Evolutionary conservation across 2,113 vertebrate species (phyloP).

Genomic region (Calyptomena viridis): DNA sequence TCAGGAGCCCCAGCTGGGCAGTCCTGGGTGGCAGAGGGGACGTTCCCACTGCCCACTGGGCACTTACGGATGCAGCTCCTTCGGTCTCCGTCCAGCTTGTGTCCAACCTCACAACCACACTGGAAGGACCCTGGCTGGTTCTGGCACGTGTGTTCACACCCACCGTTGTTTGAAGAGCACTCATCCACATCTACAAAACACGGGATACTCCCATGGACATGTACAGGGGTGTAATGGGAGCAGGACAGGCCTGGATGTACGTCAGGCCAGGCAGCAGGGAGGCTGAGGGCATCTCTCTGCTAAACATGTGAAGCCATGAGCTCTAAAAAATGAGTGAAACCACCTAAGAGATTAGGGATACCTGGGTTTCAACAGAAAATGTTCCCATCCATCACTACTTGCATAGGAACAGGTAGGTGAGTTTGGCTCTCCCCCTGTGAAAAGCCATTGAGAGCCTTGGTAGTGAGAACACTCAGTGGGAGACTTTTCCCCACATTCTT

Average conservation of each 20-base stretch:
- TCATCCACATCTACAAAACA: slow-evolving; percentile 86
- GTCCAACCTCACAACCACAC: slow-evolving; percentile 83
- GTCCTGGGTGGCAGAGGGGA: neutral
- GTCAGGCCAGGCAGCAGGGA: neutral
- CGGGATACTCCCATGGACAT: rapidly evolving
- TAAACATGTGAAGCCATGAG: rapidly evolving
- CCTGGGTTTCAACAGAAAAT: neutral
- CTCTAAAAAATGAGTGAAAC: neutral
- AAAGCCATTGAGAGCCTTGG: neutral
- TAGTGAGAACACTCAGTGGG: neutral
- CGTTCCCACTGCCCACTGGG: neutral
- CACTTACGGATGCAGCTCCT: slow-evolving; percentile 85
- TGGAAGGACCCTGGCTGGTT: slow-evolving; percentile 89
- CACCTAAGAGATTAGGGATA: neutral
- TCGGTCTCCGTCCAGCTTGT: slow-evolving; percentile 82
- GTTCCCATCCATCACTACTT: neutral
- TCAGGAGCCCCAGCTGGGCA: rapidly evolving
- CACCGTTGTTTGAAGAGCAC: slow-evolving; percentile 75
- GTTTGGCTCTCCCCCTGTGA: neutral
- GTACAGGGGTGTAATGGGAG: neutral
- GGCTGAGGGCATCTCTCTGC: neutral
- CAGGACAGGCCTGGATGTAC: rapidly evolving
- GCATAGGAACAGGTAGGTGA: neutral
- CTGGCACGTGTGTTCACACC: slow-evolving; percentile 86
- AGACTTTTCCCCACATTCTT: neutral